A percentile compares a stretch with the other conserved stretches of the same genome.
These are phyloP conservation scores for Actinernus sp. DNA, from an alignment of 92 coral and sea anemone species.

Conservation along the genomic window DNA sequence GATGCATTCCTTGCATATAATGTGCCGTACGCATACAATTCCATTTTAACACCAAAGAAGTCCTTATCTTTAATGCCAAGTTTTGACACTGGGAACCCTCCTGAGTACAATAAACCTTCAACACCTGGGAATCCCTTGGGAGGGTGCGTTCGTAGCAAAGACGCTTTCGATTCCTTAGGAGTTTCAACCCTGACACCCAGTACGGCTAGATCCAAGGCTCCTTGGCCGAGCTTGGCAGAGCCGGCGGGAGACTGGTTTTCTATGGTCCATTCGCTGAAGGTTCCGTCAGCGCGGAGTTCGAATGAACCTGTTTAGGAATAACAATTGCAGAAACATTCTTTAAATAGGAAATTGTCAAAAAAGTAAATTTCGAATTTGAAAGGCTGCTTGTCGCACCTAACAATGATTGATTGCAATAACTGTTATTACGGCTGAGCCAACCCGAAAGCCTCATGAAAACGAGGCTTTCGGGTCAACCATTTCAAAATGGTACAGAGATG, in stretches of 20 bases:
- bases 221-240: conserved; percentile 84
- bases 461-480: too few relatives aligned
- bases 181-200: conserved; percentile 74
- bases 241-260: conserved; percentile 97
- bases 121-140: conserved; percentile 86
- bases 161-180: conserved; percentile 45
- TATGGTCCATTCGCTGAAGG: conserved; percentile 86
- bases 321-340: too few relatives aligned
- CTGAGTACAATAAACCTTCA: conserved; percentile 74
- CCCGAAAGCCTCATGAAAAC: too few relatives aligned
- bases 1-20: conserved; percentile 67
- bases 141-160: conserved; percentile 86
- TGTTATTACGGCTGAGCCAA: too few relatives aligned
- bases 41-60: conserved; percentile 76
- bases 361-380: too few relatives aligned
- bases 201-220: conserved; percentile 78
- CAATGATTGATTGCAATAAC: too few relatives aligned
- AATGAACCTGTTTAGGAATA: conserved; percentile 83
- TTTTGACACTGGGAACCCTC: conserved; percentile 79
- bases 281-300: conserved; percentile 86
- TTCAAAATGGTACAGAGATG: too few relatives aligned
- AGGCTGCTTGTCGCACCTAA: too few relatives aligned
- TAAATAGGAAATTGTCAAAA: too few relatives aligned
- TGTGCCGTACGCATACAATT: conserved; percentile 73
- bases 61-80: conserved; percentile 62